These are phyloP conservation scores for Odobenus rosmarus DNA, from an alignment of 2,113 vertebrate species.

Conservation along the genomic window DNA sequence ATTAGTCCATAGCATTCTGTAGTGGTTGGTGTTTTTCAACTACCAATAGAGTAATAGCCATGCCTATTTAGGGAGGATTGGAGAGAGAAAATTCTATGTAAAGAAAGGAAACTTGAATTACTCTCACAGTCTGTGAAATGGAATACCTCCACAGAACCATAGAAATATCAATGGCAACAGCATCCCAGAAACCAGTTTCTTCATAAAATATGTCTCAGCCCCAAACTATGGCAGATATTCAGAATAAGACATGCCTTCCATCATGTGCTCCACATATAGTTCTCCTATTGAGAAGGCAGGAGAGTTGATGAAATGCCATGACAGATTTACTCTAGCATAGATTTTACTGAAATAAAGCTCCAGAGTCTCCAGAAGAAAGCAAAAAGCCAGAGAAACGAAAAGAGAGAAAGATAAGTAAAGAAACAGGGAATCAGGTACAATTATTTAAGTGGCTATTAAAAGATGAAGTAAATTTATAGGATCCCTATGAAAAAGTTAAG, in stretches of 20 bases:
- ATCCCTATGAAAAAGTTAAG: background rate
- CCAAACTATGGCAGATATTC: background rate
- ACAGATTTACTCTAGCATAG: background rate
- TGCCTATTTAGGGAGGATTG: background rate
- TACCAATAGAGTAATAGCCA: background rate
- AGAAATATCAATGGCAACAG: background rate
- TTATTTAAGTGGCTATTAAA: background rate
- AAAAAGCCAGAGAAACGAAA: background rate
- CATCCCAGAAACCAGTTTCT: background rate
- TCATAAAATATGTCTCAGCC: too few species aligned
- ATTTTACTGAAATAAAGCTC: background rate
- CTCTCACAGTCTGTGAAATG: background rate
- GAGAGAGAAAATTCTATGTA: background rate
- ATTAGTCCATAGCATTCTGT: background rate
- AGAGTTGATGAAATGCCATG: background rate
- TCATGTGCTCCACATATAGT: too few species aligned
- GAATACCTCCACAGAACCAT: background rate
- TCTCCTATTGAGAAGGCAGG: background rate
- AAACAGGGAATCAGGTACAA: background rate
- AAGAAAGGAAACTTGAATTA: background rate
- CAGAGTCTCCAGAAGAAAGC: background rate
- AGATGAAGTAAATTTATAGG: background rate
- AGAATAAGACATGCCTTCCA: background rate
- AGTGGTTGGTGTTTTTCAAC: background rate
- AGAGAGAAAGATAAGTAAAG: background rate